Evolutionary conservation across 2,113 vertebrate species (phyloP), one percentile per base, ranked within the genome.

Genomic region (Gnathochromis pfefferi): DNA sequence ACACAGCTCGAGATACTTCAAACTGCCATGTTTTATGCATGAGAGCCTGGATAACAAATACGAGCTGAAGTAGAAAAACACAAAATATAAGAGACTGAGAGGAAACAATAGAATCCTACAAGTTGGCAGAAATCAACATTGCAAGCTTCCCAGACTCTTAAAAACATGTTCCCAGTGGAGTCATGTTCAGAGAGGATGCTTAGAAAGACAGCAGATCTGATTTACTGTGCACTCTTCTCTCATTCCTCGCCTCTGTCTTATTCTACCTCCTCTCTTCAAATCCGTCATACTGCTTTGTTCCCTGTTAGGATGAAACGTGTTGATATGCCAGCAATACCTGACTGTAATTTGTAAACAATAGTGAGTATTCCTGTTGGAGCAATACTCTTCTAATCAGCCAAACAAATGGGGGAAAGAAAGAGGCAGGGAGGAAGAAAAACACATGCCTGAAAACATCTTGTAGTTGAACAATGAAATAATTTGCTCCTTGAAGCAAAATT

Each of bases 11-110:
- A 84, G 85, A 28, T 92, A 75, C 89, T 87, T 92, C 84, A 91
- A 80, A 82, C 84, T 31, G 3, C 26, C 19, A 91, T 93, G 84
- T 93, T 93, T 94, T 87, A 94, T 95, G 86, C 80, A 93, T 91
- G 84, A 91, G 65, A 54, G 81, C 80, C 79, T 90, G 51, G 81
- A 91, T 89, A 87, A 91, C 78, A 91, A 91, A 94, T 53, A 88
- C 47, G 16, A 68, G 78, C 85, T 65, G 84, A 19, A 88, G 68
- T 83, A 33, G 38, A 9, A 78, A 82, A 68, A 82, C 16, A 31
- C 16, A 78, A 47, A 78, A 31, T 19, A 31, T 75, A 75, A 78
- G 45, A 57, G 28, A 90, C 83, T 13, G 81, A 86, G 83, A 88
- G 10, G 73, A 51, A 47, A 78, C 23, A 21, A 58, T 45, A 40